A percentile compares a stretch with the other conserved stretches of the same genome.
phyloP scores from a whole-genome alignment of 1,140 invertebrate species.

The Tetraneura akinire region DNA sequence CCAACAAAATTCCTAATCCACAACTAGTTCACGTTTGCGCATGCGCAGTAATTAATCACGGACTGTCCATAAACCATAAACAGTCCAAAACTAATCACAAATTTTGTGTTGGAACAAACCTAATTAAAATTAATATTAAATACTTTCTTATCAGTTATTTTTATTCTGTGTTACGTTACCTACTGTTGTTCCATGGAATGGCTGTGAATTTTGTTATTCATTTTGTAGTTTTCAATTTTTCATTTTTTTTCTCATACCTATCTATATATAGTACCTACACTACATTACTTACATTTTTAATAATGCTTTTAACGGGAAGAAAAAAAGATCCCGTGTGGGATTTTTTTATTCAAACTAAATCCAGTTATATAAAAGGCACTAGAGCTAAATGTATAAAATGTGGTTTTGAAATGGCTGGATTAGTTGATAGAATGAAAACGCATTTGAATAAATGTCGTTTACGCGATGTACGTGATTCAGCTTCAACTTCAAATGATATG shows the following conservation, averaged over 20 bases:
- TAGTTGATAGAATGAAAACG: not conserved
- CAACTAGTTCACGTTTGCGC: too few relatives aligned
- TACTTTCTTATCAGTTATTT: too few relatives aligned
- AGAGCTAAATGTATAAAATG: not conserved
- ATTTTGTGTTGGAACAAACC: too few relatives aligned
- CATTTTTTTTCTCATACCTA: not conserved
- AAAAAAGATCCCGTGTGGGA: not conserved
- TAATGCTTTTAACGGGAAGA: not conserved
- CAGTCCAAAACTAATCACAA: too few relatives aligned
- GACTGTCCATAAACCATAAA: too few relatives aligned
- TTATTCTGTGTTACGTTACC: too few relatives aligned
- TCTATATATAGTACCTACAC: too few relatives aligned
- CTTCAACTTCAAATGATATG: not conserved
- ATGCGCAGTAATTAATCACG: not conserved
- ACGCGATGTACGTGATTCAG: too few relatives aligned
- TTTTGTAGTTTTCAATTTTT: not conserved
- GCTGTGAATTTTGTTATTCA: too few relatives aligned
- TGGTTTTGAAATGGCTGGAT: not conserved
- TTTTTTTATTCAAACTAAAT: not conserved
- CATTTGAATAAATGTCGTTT: not conserved
- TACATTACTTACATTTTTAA: not conserved
- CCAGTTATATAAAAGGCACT: not conserved
- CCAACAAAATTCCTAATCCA: too few relatives aligned
- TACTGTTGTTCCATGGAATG: too few relatives aligned
- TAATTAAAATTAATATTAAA: too few relatives aligned